Conservation (phyloP, 2,888 invertebrate species). For the Ormyrus pomaceus region DNA sequence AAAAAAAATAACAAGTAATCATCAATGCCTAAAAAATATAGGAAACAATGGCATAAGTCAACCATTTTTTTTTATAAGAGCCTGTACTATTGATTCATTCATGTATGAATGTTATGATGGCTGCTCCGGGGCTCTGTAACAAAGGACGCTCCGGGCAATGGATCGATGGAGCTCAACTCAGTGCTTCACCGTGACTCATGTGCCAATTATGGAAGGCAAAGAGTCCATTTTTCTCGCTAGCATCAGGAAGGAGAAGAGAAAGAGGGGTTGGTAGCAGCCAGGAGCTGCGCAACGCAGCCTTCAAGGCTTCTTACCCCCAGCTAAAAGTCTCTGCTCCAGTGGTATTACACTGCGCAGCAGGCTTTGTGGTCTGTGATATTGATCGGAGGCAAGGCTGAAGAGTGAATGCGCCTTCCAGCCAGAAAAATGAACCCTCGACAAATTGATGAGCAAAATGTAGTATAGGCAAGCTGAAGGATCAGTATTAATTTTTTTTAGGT, state of each 20-base stretch:
- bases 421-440: conserved; percentile 41
- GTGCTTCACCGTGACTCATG: conserved; percentile 68
- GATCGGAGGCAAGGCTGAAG: conserved; percentile 65
- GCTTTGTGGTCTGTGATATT: conserved; percentile 71
- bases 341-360: conserved; percentile 68
- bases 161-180: conserved; percentile 67
- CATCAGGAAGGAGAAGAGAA: conserved; percentile 64
- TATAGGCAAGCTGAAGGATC: conserved; percentile 62
- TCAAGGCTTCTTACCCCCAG: conserved; percentile 59
- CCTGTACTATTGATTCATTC: conserved; percentile 36
- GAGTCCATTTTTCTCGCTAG: conserved; percentile 64
- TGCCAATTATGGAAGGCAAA: conserved; percentile 66
- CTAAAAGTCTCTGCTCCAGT: conserved; percentile 32
- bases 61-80: conserved; percentile 1
- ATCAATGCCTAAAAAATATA: background rate
- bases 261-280: conserved; percentile 53
- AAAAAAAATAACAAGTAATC: background rate
- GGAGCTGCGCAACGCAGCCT: conserved; percentile 63
- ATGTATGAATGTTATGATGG: conserved; percentile 26
- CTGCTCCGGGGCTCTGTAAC: conserved; percentile 51
- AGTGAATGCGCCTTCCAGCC: conserved; percentile 38
- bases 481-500: conserved; percentile 57
- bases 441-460: conserved; percentile 49
- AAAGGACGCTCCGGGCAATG: conserved; percentile 62
- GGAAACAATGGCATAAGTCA: conserved; percentile 13